A percentile compares a stretch with the other conserved stretches of the same genome.
Conservation (phyloP, 2,888 invertebrate genomes). For the Eupeodes luniger region DNA sequence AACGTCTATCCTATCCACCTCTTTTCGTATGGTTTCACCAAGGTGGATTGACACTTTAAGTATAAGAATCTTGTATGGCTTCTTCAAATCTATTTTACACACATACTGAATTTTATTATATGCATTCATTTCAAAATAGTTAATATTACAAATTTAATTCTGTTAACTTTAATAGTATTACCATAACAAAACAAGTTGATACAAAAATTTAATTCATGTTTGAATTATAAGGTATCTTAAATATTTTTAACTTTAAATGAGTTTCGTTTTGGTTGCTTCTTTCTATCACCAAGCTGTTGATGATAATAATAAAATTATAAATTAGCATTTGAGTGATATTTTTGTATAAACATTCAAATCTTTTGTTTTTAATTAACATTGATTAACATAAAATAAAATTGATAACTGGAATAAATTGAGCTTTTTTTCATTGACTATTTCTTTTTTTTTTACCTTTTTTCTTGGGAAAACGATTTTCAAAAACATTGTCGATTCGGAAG, state of each 20-base stretch:
- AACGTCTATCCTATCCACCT: background rate
- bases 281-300: background rate
- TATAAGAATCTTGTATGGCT: background rate
- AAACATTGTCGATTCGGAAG: no score
- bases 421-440: no score
- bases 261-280: background rate
- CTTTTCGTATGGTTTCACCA: background rate
- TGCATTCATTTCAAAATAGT: background rate
- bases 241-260: background rate
- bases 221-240: background rate
- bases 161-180: background rate
- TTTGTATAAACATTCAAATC: background rate
- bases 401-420: no score
- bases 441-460: no score
- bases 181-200: background rate
- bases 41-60: background rate
- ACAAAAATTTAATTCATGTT: background rate
- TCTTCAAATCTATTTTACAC: background rate
- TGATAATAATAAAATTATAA: background rate
- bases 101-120: background rate
- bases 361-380: background rate
- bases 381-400: no score
- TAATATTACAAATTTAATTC: background rate
- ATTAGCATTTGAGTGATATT: background rate
- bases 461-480: no score